Conservation (phyloP, 2,113 vertebrate genomes). For the Galemys pyrenaicus region DNA sequence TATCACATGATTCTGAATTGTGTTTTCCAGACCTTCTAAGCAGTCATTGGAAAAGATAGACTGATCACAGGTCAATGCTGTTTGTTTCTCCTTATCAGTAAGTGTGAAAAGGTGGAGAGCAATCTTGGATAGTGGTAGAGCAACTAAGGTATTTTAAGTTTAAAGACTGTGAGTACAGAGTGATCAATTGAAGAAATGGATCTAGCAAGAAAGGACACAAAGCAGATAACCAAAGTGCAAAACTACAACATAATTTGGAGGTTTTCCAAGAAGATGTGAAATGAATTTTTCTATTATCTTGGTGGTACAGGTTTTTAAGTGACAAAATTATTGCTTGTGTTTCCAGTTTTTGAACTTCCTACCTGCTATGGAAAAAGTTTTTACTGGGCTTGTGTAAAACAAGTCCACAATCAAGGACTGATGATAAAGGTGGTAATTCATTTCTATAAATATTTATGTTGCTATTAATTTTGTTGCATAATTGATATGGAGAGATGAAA, state of each 20-base stretch:
- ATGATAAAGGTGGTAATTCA: not conserved
- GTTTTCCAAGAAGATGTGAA: not conserved
- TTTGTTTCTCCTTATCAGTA: not conserved
- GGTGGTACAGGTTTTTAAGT: not conserved
- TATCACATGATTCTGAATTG: not conserved
- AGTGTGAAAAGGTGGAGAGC: rapidly evolving
- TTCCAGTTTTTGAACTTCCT: not conserved
- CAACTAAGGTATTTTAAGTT: not conserved
- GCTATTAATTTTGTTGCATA: not conserved
- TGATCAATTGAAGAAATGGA: too few relatives aligned
- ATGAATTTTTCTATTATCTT: not conserved
- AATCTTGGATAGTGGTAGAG: too few relatives aligned
- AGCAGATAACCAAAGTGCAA: not conserved
- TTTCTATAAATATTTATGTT: not conserved
- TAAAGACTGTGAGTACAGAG: not conserved
- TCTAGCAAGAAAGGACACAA: not conserved
- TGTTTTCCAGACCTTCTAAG: not conserved
- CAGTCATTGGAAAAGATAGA: not conserved
- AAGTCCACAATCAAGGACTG: not conserved
- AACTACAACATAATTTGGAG: not conserved
- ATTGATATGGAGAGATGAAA: not conserved
- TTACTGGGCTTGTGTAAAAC: not conserved
- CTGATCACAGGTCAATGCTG: not conserved
- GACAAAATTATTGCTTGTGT: not conserved
- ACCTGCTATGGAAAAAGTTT: not conserved